phyloP scores from a whole-genome alignment of 2,888 invertebrate species.

The Leptothorax acervorum region DNA sequence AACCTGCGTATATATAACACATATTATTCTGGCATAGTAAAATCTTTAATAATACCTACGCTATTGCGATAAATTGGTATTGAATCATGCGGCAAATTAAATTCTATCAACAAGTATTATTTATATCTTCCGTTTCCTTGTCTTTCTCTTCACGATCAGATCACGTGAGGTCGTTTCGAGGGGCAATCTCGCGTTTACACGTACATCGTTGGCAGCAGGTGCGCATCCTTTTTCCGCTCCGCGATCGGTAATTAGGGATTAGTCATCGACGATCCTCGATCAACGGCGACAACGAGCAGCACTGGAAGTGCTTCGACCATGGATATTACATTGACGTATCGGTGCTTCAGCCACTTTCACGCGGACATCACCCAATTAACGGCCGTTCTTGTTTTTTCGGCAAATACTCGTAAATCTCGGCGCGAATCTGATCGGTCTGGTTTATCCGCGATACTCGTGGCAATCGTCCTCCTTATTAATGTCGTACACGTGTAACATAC shows the following conservation, averaged over 20 bases:
- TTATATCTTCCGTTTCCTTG: conserved; percentile 53
- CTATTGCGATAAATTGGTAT: background rate
- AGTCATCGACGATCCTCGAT: conserved; percentile 81
- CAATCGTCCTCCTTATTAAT: conserved; percentile 33
- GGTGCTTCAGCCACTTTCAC: conserved; percentile 76
- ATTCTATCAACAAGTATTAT: conserved; percentile 75
- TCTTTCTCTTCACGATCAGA: conserved; percentile 43
- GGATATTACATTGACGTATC: conserved; percentile 80
- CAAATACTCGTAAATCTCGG: conserved; percentile 77
- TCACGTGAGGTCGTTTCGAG: conserved; percentile 40
- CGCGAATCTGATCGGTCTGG: conserved; percentile 59
- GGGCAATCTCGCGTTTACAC: conserved; percentile 34
- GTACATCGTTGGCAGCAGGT: conserved; percentile 68
- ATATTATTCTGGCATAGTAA: background rate
- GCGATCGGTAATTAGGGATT: conserved; percentile 80
- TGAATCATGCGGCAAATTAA: background rate
- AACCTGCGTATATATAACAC: background rate
- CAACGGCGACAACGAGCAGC: conserved; percentile 72
- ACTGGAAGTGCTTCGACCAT: conserved; percentile 67
- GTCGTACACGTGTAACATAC: conserved; percentile 41
- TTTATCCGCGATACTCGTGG: conserved; percentile 51
- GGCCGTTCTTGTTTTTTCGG: conserved; percentile 76
- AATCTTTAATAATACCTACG: background rate
- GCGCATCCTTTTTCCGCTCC: conserved; percentile 71
- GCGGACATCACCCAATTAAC: conserved; percentile 78